These are phyloP conservation scores for Terrapene triunguis DNA, from an alignment of 2,113 vertebrate genomes.

Conservation along the genomic window DNA sequence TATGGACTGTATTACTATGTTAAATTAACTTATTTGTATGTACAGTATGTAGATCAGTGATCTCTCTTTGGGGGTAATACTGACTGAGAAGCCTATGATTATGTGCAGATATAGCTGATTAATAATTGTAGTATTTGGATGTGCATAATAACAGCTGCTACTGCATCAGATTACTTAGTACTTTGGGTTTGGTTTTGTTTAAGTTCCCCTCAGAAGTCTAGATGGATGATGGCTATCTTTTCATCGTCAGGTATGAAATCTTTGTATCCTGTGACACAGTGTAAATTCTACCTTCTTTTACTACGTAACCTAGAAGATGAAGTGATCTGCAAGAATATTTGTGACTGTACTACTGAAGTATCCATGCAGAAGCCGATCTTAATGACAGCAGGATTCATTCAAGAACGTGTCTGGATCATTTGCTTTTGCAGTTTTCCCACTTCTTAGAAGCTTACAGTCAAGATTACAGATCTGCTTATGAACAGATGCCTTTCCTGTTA, in stretches of 20 bases:
- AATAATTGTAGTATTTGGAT: not conserved
- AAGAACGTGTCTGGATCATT: slow-evolving; percentile 49
- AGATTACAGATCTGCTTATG: slow-evolving; percentile 46
- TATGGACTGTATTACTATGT: too few species aligned
- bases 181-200: not conserved
- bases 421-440: slow-evolving; percentile 49
- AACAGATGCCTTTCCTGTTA: slow-evolving; percentile 49
- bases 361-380: slow-evolving; percentile 27
- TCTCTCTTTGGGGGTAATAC: not conserved
- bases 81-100: not conserved
- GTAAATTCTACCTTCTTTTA: slow-evolving; percentile 41
- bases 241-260: not conserved
- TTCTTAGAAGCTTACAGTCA: slow-evolving; percentile 29
- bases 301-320: slow-evolving; percentile 52
- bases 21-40: too few species aligned
- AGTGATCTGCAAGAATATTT: slow-evolving; percentile 55
- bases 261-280: slow-evolving; percentile 19
- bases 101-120: not conserved
- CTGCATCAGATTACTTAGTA: not conserved
- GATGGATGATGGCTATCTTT: slow-evolving; percentile 6
- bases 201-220: not conserved
- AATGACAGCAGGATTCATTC: slow-evolving; percentile 48
- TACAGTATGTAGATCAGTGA: not conserved
- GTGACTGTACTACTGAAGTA: slow-evolving; percentile 56
- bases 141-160: not conserved